These are phyloP conservation scores for Vesta saturnalis DNA, from an alignment of 2,888 invertebrate species.

Conservation along the genomic window DNA sequence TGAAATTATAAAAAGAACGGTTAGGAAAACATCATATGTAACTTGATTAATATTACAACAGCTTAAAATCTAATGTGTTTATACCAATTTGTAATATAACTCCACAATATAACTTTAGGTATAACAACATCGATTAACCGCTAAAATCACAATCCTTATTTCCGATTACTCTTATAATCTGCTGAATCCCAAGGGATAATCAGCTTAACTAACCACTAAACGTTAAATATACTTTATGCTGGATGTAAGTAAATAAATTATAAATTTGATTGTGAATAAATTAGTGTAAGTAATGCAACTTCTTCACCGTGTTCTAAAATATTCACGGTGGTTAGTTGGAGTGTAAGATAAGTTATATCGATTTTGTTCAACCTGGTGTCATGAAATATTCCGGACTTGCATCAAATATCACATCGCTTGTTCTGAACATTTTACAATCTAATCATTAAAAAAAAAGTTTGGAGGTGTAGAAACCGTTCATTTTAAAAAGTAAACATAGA, in stretches of 20 bases:
- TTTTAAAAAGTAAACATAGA: constrained; percentile 23
- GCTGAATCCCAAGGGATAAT: constrained; percentile 29
- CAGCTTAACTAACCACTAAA: background rate
- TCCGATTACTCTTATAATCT: constrained; percentile 37
- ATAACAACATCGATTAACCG: constrained; percentile 35
- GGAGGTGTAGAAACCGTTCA: background rate
- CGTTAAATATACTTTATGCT: background rate
- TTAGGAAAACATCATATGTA: too few relatives aligned
- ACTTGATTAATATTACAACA: too few relatives aligned
- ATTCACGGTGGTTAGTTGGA: too few relatives aligned
- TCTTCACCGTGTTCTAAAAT: background rate
- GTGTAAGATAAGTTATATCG: too few relatives aligned
- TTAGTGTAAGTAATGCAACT: background rate
- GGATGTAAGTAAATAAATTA: background rate
- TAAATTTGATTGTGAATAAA: background rate
- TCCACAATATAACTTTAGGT: constrained; percentile 31
- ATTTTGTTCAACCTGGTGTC: too few relatives aligned
- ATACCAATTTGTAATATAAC: too few relatives aligned
- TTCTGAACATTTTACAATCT: background rate
- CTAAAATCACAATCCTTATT: constrained; percentile 34
- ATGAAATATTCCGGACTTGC: too few relatives aligned
- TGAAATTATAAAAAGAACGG: too few relatives aligned
- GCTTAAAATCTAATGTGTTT: too few relatives aligned
- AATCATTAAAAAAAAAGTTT: background rate
- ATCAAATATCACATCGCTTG: background rate